These are phyloP conservation scores for Apteryx owenii DNA, from an alignment of 2,113 vertebrate species.

Conservation along the genomic window DNA sequence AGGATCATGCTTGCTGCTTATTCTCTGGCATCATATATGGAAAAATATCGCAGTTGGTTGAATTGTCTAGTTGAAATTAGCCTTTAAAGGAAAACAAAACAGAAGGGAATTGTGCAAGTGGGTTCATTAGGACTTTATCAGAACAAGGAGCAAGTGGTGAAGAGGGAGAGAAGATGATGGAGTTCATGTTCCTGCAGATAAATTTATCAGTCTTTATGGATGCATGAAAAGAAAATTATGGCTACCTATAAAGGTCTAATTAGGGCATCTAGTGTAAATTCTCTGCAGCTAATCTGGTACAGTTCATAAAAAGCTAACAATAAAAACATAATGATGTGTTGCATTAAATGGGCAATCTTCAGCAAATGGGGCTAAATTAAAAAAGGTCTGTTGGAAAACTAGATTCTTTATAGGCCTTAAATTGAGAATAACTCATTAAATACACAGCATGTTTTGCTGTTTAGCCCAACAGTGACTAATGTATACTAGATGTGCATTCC, in stretches of 20 bases:
- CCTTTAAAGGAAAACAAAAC: conserved; percentile 81
- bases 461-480: conserved; percentile 26
- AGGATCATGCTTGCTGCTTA: conserved; percentile 68
- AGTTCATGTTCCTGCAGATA: conserved; percentile 56
- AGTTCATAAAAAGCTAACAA: conserved; percentile 69
- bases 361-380: conserved; percentile 62
- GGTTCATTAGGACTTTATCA: conserved; percentile 65
- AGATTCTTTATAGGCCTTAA: conserved; percentile 57
- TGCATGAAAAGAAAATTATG: conserved; percentile 69
- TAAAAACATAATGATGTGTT: conserved; percentile 73
- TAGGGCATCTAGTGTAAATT: conserved; percentile 52
- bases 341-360: conserved; percentile 72
- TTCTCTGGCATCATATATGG: conserved; percentile 81
- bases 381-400: conserved; percentile 63
- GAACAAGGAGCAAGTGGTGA: conserved; percentile 32
- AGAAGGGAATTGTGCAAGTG: conserved; percentile 73
- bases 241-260: conserved; percentile 71
- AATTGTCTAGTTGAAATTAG: conserved; percentile 77
- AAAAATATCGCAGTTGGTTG: conserved; percentile 79
- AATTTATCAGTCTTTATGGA: conserved; percentile 71
- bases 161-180: conserved; percentile 46
- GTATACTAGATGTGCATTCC: conserved; percentile 2
- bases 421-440: conserved; percentile 69
- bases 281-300: conserved; percentile 62
- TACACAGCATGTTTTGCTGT: background rate